Evolutionary conservation across 2,797 vertebrate genomes (phyloP), one percentile per base, ranked within the genome.

Genomic region (Chromis chromis): DNA sequence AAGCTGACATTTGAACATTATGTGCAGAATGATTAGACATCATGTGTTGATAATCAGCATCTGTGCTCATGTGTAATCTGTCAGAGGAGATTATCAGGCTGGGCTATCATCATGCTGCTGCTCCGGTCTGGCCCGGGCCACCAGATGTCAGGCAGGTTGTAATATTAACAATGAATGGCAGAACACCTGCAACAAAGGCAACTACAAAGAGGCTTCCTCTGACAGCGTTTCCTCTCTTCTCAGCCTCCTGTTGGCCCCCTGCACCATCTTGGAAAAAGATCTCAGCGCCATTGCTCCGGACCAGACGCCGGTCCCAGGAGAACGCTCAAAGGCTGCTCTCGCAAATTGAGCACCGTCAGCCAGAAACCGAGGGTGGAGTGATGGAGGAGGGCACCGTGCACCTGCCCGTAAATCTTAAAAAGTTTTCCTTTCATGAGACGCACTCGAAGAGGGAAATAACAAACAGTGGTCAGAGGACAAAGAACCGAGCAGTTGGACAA

Each of bases 171-270:
- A 78, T 95, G 94, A 95, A 86, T 94, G 94, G 91, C 94, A 94
- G 93, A 94, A 91, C 95, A 96, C 95, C 95, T 96, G 95, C 95
- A 95, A 89, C 92, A 92, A 91, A 93, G 89, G 85, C 91, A 90
- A 96, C 94, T 96, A 95, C 95, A 96, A 96, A 95, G 94, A 86
- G 79, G 60, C 77, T 89, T 86, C 88, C 74, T 85, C 87, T 93
- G 94, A 95, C 94, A 94, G 93, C 92, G 71, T 90, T 95, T 95
- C 85, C 90, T 91, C 87, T 87, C 87, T 56, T 78, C 85, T 89
- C 86, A 84, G 91, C 86, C 92, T 91, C 88, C 79, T 70, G 79
- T 84, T 28, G 88, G 91, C 93, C 93, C 86, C 91, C 91, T 33
- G 81, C 86, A 91, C 82, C 87, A 94, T 92, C 82, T 93, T 93